These are phyloP conservation scores for Gobius niger DNA, from an alignment of 2,113 vertebrate genomes.

Conservation along the genomic window DNA sequence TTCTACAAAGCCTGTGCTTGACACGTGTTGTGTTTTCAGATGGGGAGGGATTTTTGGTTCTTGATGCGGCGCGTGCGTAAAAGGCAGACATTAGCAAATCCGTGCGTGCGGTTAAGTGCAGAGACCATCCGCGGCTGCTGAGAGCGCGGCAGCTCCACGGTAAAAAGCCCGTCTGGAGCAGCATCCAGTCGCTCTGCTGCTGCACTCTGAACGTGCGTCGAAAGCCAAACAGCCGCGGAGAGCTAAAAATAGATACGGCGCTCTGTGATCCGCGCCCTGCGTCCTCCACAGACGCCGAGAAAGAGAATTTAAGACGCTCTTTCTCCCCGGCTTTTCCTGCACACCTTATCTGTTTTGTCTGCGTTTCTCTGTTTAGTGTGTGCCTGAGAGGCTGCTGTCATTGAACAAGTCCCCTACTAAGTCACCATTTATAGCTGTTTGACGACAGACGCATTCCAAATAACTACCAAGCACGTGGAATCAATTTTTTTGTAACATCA, in stretches of 20 bases:
- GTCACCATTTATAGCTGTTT: slow-evolving; percentile 21
- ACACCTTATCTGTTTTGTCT: slow-evolving; percentile 24
- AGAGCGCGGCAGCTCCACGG: slow-evolving; percentile 47
- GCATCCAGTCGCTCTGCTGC: slow-evolving; percentile 68
- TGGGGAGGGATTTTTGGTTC: slow-evolving; percentile 33
- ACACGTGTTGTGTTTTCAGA: slow-evolving; percentile 50
- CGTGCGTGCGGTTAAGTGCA: slow-evolving; percentile 18
- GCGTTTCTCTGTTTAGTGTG: slow-evolving; percentile 38
- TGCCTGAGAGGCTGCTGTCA: slow-evolving; percentile 9
- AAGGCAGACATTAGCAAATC: slow-evolving; percentile 15
- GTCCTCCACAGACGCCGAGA: slow-evolving; percentile 57
- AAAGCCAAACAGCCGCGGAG: slow-evolving; percentile 73
- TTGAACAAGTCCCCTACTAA: slow-evolving; percentile 12
- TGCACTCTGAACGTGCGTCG: slow-evolving; percentile 76
- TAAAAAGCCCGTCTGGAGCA: slow-evolving; percentile 55
- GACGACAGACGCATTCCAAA: neutral
- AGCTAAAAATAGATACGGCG: slow-evolving; percentile 75
- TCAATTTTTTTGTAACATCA: neutral
- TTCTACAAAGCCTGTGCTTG: slow-evolving; percentile 40
- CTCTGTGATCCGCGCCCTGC: slow-evolving; percentile 59
- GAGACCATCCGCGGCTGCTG: slow-evolving; percentile 14
- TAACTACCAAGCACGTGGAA: neutral
- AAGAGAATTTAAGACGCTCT: slow-evolving; percentile 55
- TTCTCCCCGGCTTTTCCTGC: slow-evolving; percentile 24
- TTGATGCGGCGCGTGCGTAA: slow-evolving; percentile 35